A percentile compares a stretch with the other conserved stretches of the same genome.
These are phyloP conservation scores for Philereme vetulata DNA, from an alignment of 2,888 invertebrate genomes.

Conservation along the genomic window DNA sequence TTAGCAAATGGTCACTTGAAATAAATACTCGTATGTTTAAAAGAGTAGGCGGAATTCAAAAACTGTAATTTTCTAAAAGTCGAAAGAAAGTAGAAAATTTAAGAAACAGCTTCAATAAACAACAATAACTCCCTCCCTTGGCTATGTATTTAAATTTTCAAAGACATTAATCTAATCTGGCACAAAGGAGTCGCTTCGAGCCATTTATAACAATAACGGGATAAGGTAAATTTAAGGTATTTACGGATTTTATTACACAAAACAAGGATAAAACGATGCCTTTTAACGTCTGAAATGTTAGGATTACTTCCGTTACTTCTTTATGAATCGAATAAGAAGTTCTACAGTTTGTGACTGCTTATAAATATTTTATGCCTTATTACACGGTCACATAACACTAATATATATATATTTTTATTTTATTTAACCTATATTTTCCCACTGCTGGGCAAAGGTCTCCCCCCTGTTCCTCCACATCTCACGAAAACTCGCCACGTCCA, in stretches of 20 bases:
- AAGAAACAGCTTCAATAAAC: conserved; percentile 21
- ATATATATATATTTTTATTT: too few relatives aligned
- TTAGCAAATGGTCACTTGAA: too few relatives aligned
- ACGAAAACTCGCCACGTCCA: too few relatives aligned
- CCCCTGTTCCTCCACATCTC: too few relatives aligned
- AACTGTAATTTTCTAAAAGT: neutral
- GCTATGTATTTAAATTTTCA: conserved; percentile 35
- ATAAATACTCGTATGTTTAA: too few relatives aligned
- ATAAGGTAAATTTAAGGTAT: conserved; percentile 29
- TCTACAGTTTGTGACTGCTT: too few relatives aligned
- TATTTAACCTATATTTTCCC: too few relatives aligned
- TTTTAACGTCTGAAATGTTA: neutral
- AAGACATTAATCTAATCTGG: conserved; percentile 33
- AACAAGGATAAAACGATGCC: conserved; percentile 16
- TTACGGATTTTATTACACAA: conserved; percentile 26
- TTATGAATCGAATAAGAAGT: too few relatives aligned
- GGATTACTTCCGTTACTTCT: too few relatives aligned
- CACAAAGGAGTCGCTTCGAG: conserved; percentile 31
- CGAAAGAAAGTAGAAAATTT: conserved; percentile 13
- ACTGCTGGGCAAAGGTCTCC: too few relatives aligned
- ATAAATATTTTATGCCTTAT: too few relatives aligned
- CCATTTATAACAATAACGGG: conserved; percentile 36
- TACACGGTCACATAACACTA: too few relatives aligned
- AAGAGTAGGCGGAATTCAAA: neutral
- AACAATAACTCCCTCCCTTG: conserved; percentile 15